These are phyloP conservation scores for Paralvinella palmiformis DNA, from an alignment of 1,140 invertebrate genomes.

Conservation along the genomic window DNA sequence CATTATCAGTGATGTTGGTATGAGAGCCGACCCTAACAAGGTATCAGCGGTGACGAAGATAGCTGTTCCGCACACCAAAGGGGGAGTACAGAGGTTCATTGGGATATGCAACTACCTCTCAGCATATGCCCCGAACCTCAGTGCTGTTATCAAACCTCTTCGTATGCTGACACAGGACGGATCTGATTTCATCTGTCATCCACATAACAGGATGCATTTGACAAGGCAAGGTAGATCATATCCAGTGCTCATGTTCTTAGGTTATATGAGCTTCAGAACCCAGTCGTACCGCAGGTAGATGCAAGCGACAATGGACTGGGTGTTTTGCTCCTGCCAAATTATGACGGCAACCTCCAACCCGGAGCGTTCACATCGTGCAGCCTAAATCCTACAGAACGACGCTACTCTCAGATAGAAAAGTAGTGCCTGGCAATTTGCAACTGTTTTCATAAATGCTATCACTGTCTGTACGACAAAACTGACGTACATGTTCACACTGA, in stretches of 20 bases:
- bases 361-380: background rate
- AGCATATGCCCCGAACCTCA: no score
- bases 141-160: background rate
- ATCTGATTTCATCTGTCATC: background rate
- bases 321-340: slow-evolving; percentile 5
- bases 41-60: no score
- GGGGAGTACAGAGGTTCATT: no score
- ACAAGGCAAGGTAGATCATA: background rate
- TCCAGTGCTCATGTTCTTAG: background rate
- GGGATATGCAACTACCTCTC: no score
- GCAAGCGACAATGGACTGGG: background rate
- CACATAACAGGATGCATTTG: background rate
- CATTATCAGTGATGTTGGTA: no score
- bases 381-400: slow-evolving; percentile 35
- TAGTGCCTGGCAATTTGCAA: slow-evolving; percentile 48
- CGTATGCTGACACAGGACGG: background rate
- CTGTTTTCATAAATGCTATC: background rate
- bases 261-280: background rate
- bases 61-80: no score
- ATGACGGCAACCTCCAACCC: background rate
- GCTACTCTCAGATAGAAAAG: slow-evolving; percentile 52
- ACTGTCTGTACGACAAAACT: background rate
- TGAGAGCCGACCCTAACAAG: no score
- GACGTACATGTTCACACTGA: background rate
- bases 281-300: slow-evolving; percentile 1